Evolutionary conservation across 2,888 invertebrate species (phyloP).

Genomic region (Itoplectis maculator): DNA sequence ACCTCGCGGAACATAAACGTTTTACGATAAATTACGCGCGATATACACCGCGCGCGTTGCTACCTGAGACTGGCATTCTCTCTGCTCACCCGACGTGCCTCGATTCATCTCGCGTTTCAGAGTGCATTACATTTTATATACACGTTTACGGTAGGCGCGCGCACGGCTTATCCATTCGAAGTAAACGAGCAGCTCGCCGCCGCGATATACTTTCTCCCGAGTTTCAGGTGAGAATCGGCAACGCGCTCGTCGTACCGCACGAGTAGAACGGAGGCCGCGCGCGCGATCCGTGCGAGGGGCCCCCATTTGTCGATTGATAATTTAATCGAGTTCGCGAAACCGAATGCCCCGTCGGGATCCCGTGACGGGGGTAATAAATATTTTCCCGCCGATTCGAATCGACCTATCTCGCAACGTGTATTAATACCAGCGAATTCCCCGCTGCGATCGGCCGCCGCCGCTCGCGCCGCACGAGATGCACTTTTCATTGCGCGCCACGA

Average conservation of each 20-base stretch:
- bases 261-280: too few relatives aligned
- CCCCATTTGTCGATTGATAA: slow-evolving; percentile 60
- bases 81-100: slow-evolving; percentile 15
- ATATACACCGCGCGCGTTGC: slow-evolving; percentile 21
- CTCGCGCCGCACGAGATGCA: not conserved
- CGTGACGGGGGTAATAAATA: slow-evolving; percentile 39
- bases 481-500: not conserved
- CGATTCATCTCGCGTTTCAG: slow-evolving; percentile 46
- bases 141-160: slow-evolving; percentile 16
- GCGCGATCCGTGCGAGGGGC: slow-evolving; percentile 29
- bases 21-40: slow-evolving; percentile 31
- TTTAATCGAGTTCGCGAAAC: slow-evolving; percentile 49
- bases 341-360: slow-evolving; percentile 26
- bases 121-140: slow-evolving; percentile 29
- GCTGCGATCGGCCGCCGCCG: not conserved
- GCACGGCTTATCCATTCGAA: slow-evolving; percentile 22
- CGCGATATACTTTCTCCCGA: slow-evolving; percentile 57
- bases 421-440: slow-evolving; percentile 21
- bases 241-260: slow-evolving; percentile 38
- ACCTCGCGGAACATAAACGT: slow-evolving; percentile 25
- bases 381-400: slow-evolving; percentile 10
- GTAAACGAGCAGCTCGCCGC: slow-evolving; percentile 26
- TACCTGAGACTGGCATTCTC: slow-evolving; percentile 39
- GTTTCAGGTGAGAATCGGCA: slow-evolving; percentile 40
- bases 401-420: not conserved